A percentile compares a stretch with the other conserved stretches of the same genome.
Evolutionary conservation across 2,888 invertebrate species (phyloP).

Genomic region (Drymonia ruficornis): DNA sequence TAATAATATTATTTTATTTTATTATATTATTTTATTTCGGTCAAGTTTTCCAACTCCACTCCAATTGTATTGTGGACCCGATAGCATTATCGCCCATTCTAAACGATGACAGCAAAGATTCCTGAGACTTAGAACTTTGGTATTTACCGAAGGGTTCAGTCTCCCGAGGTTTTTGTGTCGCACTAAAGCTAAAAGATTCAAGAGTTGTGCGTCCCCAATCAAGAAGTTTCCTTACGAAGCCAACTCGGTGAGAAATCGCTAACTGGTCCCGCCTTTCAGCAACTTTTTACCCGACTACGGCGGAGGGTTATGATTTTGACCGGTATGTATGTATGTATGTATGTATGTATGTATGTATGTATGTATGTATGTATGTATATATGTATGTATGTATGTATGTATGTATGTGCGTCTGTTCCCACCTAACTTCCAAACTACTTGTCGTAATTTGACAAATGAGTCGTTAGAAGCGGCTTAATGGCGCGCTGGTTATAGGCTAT

Average conservation of each 20-base stretch:
- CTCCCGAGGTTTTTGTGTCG: conserved; percentile 40
- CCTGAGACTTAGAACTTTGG: conserved; percentile 44
- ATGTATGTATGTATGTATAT: no score
- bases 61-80: neutral
- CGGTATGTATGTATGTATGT: no score
- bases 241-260: conserved; percentile 15
- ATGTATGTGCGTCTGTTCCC: no score
- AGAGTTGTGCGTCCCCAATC: conserved; percentile 39
- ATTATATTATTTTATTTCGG: neutral
- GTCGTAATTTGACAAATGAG: no score
- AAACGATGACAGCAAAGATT: conserved; percentile 41
- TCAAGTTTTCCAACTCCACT: neutral
- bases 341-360: no score
- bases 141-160: conserved; percentile 43
- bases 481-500: no score
- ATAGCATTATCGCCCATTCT: conserved; percentile 7
- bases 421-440: no score
- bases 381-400: no score
- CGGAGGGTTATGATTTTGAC: no score
- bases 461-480: no score
- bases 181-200: conserved; percentile 47
- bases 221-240: conserved; percentile 34
- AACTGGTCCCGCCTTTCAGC: conserved; percentile 12
- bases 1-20: no score
- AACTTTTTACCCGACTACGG: no score